These are phyloP conservation scores for Perizoma affinitatum DNA, from an alignment of 2,888 invertebrate genomes.

Conservation along the genomic window DNA sequence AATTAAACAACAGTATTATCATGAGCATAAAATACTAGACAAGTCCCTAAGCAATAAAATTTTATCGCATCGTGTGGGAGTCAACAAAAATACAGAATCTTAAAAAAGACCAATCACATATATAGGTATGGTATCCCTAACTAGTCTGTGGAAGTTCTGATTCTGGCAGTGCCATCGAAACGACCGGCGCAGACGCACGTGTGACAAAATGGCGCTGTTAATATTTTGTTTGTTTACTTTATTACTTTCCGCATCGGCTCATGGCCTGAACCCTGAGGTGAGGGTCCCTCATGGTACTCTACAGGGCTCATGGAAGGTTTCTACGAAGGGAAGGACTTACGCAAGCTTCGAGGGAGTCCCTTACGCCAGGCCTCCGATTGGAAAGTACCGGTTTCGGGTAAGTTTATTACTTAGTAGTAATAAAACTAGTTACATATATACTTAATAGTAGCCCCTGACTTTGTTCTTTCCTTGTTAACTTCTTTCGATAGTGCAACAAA, in stretches of 20 bases:
- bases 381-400: conserved; percentile 85
- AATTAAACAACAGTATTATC: background rate
- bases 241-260: conserved; percentile 44
- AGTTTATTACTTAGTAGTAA: conserved; percentile 33
- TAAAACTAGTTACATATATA: background rate
- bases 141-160: too few relatives aligned
- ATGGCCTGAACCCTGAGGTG: conserved; percentile 61
- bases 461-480: too few relatives aligned
- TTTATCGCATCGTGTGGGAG: background rate
- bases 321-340: conserved; percentile 70
- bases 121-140: too few relatives aligned
- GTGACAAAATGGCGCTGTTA: conserved; percentile 47
- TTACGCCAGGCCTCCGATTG: conserved; percentile 86
- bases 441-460: background rate
- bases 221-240: conserved; percentile 49
- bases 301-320: conserved; percentile 69
- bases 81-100: conserved; percentile 13
- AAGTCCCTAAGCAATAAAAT: background rate
- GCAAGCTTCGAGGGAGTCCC: conserved; percentile 87
- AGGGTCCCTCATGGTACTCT: conserved; percentile 64
- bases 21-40: too few relatives aligned
- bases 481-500: too few relatives aligned
- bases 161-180: conserved; percentile 27
- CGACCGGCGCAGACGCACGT: conserved; percentile 48
- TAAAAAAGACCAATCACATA: conserved; percentile 4